These are phyloP conservation scores for Cryptotis parvus DNA, from an alignment of 2,113 vertebrate species.

Conservation along the genomic window DNA sequence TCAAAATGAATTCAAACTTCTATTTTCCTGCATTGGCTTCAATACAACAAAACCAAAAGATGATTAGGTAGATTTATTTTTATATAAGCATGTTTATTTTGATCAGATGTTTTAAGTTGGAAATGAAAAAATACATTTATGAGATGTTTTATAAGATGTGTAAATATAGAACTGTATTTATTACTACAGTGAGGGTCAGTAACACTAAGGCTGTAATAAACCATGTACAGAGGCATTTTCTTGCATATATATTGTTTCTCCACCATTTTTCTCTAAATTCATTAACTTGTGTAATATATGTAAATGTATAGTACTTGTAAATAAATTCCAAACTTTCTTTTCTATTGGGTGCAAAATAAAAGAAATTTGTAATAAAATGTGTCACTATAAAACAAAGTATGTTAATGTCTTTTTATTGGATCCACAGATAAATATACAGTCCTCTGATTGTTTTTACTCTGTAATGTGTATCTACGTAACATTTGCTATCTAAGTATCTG, in stretches of 20 bases:
- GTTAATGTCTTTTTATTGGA: constrained; percentile 76
- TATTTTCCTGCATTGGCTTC: constrained; percentile 82
- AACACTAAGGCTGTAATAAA: constrained; percentile 84
- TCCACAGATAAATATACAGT: constrained; percentile 31
- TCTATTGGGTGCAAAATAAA: constrained; percentile 86
- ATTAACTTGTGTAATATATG: constrained; percentile 89
- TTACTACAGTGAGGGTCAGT: constrained; percentile 87
- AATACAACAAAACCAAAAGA: constrained; percentile 82
- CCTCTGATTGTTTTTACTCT: constrained; percentile 46
- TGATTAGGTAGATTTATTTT: constrained; percentile 88
- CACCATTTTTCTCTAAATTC: constrained; percentile 84
- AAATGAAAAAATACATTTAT: constrained; percentile 87
- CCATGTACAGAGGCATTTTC: constrained; percentile 87
- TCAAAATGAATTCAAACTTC: constrained; percentile 70
- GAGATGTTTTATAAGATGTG: constrained; percentile 89
- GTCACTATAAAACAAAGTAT: constrained; percentile 80
- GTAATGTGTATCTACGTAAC: neutral
- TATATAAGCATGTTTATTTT: constrained; percentile 91
- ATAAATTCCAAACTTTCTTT: constrained; percentile 88
- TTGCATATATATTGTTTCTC: constrained; percentile 84
- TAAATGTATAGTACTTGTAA: constrained; percentile 91
- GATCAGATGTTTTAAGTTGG: constrained; percentile 89
- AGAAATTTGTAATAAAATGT: constrained; percentile 90
- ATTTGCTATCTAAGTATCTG: constrained; percentile 45
- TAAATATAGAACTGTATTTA: constrained; percentile 94